Evolutionary conservation across 2,113 vertebrate genomes (phyloP), one percentile per base, ranked within the genome.

Genomic region (Rhynchomys soricoides): DNA sequence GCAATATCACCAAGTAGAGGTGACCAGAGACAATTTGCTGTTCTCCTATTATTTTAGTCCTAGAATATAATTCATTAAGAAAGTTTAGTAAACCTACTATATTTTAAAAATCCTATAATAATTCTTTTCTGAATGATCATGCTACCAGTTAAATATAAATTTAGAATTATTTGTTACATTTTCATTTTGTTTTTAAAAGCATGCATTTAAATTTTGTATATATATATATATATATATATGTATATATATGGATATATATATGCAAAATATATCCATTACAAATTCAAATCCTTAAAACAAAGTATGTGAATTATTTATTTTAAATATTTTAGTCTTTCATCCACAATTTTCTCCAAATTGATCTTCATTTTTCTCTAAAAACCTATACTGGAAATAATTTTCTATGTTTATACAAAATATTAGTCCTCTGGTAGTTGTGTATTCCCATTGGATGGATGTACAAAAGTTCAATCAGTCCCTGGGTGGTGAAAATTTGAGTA

Each of bases 401-500:
- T 21, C 55, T 55, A 90, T 70, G 8, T 91, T 16, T 83, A 85
- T 48, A 43, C 90, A 83, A 91, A 96, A 96, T 13, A 55, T 77
- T 91, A 86, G 29, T 74, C 70, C 86, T 95, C 88, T 96, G 79
- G 59, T 5, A 93, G 59, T 4, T 87, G 62, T 12, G 26, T 92
- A 95, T 90, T 94, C 70, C 64, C 66, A 92, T 73, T 95, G 64
- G 77, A 70, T 91, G 19, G 81, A 79, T 79, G 10, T 73, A 90
- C 17, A 88, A 90, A 90, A 92, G 70, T 88, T 89, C n/a, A 79
- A 59, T 95, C 62, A 93, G 77, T 83, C 59, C 77, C 24, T 79
- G 37, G 68, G 64, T 95, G 62, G 95, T 96, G 90, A 90, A 40
- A 37, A 90, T 82, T 92, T 96, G 96, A 90, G 70, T 87, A 73